Evolutionary conservation across 2,888 invertebrate species (phyloP).

Genomic region (Tiphia femorata): DNA sequence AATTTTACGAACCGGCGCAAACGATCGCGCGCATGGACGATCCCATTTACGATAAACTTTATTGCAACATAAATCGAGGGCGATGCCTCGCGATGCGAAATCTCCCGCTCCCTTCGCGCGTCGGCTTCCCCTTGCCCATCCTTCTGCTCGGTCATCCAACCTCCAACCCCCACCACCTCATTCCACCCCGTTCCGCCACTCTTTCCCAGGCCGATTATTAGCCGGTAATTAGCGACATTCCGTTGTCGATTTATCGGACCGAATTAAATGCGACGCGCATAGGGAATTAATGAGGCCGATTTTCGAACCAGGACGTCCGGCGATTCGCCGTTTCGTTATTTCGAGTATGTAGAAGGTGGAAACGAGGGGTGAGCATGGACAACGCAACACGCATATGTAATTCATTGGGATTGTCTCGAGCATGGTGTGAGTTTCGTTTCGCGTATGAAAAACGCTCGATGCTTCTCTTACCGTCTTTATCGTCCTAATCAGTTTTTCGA

Average conservation of each 20-base stretch:
- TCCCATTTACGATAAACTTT: conserved; percentile 1
- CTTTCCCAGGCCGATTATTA: conserved; percentile 29
- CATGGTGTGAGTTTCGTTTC: too few relatives aligned
- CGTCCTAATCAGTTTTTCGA: too few relatives aligned
- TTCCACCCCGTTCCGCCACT: background rate
- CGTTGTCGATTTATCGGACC: conserved; percentile 40
- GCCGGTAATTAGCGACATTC: conserved; percentile 41
- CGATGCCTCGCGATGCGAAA: too few relatives aligned
- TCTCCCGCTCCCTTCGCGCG: background rate
- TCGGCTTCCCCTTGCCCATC: too few relatives aligned
- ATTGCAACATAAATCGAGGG: background rate
- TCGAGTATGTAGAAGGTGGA: too few relatives aligned
- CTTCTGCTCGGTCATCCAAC: background rate
- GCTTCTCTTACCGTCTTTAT: too few relatives aligned
- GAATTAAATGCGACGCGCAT: conserved; percentile 36
- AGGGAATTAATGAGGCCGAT: conserved; percentile 36
- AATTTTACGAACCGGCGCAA: background rate
- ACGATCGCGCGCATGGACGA: background rate
- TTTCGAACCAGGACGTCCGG: conserved; percentile 25
- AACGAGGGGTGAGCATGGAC: too few relatives aligned
- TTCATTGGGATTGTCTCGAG: too few relatives aligned
- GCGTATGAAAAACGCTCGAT: too few relatives aligned
- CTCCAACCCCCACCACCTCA: background rate
- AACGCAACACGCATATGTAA: too few relatives aligned
- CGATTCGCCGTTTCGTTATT: conserved; percentile 33